Percentiles rank a stretch among this genome's conserved stretches.
Conservation (phyloP, 2,113 vertebrate species). For the Phyllostomus discolor region DNA sequence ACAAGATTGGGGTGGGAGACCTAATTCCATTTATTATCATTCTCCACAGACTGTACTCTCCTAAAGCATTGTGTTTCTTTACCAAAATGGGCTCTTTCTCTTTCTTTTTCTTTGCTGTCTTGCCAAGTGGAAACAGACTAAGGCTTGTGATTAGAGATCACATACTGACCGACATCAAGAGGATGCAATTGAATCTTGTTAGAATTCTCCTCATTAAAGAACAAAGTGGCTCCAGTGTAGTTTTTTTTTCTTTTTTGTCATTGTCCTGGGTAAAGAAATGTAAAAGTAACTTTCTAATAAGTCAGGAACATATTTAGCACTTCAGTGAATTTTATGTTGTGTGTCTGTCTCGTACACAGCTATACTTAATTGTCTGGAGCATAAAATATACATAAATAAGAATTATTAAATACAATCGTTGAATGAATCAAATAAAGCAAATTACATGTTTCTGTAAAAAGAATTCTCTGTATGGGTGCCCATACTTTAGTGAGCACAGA, state of each 20-base stretch:
- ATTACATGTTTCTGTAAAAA: neutral
- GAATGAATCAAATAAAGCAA: neutral
- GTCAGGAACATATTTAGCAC: neutral
- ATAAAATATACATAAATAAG: neutral
- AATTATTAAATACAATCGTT: neutral
- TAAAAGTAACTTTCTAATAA: neutral
- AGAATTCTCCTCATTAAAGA: neutral
- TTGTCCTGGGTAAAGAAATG: neutral
- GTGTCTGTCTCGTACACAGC: neutral
- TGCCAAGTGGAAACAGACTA: neutral
- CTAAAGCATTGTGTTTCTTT: neutral
- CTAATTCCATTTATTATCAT: neutral
- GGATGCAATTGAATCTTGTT: neutral
- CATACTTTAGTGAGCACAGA: neutral
- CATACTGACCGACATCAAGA: neutral
- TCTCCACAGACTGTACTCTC: neutral
- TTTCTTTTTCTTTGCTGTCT: neutral
- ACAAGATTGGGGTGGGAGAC: neutral
- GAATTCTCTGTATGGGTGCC: neutral
- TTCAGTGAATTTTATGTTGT: neutral
- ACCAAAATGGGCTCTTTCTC: neutral
- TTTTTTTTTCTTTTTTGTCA: neutral
- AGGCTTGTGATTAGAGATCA: neutral
- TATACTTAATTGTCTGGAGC: neutral
- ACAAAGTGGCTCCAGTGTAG: neutral